Base-by-base conservation (phyloP, 2,888 invertebrate species). In the Hedychridium roseum region DNA sequence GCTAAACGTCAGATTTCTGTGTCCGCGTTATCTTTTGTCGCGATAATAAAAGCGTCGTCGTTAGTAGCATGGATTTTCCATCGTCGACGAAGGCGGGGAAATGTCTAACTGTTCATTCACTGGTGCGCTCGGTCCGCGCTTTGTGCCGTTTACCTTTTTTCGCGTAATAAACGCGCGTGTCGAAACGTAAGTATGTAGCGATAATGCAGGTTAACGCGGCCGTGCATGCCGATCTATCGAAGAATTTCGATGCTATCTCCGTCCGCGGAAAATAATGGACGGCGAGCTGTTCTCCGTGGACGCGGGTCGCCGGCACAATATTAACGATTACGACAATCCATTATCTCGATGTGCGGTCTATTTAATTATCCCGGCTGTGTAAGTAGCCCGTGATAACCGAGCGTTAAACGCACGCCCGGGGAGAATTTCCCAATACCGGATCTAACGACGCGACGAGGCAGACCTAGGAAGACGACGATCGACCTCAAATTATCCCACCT, bases 381-480 rank as follows among this genome's bases (percentile, higher is more conserved):
- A 54, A 47, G 47, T 51, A 45, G 42, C 41, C 32, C 42, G 39
- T 35, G 45, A 55, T 52, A 48, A 39, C 42, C 38, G 43, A 39
- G 42, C 38, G n/a, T n/a, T n/a, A 43, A 54, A 57, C 50, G 34
- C 38, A 50, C 46, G 46, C 23, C 39, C 37, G 14, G 17, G 20
- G 27, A 4, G 26, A 31, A 49, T 64, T 62, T 50, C 54, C 41
- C 54, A 60, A 64, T 63, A 43, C 62, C 64, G 62, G 62, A 64
- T 63, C 62, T 64, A 9, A 7, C 21, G 7, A 21, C 9, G 31
- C n/a, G n/a, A n/a, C n/a, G n/a, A n/a, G n/a, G n/a, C n/a, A n/a
- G 9, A 27, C 12, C 27, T 27, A 27, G 31, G 5, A 31, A 31
- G 12, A 31, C 12, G 31, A 15, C n/a, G n/a, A n/a, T n/a, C n/a